A percentile compares a stretch with the other conserved stretches of the same genome.
Conservation (phyloP, 2,797 vertebrate genomes). For the Trematocara caparti region DNA sequence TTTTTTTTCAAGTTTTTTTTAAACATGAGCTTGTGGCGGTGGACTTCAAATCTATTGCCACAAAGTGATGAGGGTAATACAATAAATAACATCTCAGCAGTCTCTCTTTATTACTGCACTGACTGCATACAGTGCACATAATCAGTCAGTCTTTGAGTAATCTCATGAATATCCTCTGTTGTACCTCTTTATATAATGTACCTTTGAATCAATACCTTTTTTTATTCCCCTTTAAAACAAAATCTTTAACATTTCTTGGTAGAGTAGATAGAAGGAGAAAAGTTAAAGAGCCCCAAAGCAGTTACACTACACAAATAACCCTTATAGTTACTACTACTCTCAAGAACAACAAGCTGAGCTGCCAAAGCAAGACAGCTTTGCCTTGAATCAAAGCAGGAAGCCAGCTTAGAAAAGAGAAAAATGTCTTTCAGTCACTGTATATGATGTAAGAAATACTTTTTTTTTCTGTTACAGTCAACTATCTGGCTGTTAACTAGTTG, state of each 20-base stretch:
- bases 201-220: neutral
- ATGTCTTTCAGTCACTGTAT: neutral
- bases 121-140: neutral
- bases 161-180: neutral
- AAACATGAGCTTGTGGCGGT: neutral
- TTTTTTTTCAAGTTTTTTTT: neutral
- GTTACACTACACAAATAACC: slow-evolving; percentile 15
- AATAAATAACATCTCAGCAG: slow-evolving; percentile 11
- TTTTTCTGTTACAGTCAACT: slow-evolving; percentile 22
- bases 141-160: neutral
- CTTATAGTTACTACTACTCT: slow-evolving; percentile 13
- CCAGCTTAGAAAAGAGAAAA: neutral
- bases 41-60: slow-evolving; percentile 1
- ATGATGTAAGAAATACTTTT: slow-evolving; percentile 15
- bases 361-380: slow-evolving; percentile 5
- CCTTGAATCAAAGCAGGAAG: neutral
- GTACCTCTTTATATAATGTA: neutral
- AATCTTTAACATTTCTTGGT: neutral
- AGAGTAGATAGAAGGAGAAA: neutral
- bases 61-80: neutral
- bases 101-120: neutral
- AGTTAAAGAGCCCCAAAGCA: neutral
- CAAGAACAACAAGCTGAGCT: neutral
- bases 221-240: neutral
- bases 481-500: slow-evolving; percentile 24